Conservation (phyloP, 35 echinoderm and acorn worm species). For the Lytechinus pictus region DNA sequence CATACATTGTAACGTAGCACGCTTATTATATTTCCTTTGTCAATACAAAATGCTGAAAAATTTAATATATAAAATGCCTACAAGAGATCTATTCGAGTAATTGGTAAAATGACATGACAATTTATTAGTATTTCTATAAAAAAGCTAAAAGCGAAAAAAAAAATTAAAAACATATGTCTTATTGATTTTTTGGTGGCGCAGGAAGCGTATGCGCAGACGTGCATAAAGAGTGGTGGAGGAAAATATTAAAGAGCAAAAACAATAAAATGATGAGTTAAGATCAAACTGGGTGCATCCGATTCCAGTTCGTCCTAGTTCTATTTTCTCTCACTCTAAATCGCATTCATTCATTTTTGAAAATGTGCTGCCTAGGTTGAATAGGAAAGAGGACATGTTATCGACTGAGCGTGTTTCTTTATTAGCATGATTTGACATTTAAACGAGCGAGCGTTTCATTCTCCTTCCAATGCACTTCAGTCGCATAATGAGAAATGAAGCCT, state of each 20-base stretch:
- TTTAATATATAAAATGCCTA: too few relatives aligned
- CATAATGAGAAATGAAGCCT: background rate
- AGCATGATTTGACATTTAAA: slow-evolving; percentile 4
- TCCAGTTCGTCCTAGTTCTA: background rate
- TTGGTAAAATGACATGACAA: too few relatives aligned
- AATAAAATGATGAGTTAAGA: background rate
- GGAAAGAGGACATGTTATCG: background rate
- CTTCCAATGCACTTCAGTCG: background rate
- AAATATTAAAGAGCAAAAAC: background rate
- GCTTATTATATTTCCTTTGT: too few relatives aligned
- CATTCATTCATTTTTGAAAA: slow-evolving; percentile 6
- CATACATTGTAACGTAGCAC: too few relatives aligned
- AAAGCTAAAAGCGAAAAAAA: too few relatives aligned
- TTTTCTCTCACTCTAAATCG: background rate
- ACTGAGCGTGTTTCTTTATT: background rate
- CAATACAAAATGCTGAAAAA: too few relatives aligned
- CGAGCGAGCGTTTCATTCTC: background rate
- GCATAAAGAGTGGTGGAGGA: too few relatives aligned
- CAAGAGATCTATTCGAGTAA: too few relatives aligned
- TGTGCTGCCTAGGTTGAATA: background rate
- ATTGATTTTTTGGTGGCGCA: too few relatives aligned
- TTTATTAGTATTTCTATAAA: too few relatives aligned
- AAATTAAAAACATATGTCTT: too few relatives aligned
- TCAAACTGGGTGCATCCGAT: background rate
- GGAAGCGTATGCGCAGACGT: too few relatives aligned